These are phyloP conservation scores for Eulemur albifrons DNA, from an alignment of 2,797 vertebrate species.

Conservation along the genomic window DNA sequence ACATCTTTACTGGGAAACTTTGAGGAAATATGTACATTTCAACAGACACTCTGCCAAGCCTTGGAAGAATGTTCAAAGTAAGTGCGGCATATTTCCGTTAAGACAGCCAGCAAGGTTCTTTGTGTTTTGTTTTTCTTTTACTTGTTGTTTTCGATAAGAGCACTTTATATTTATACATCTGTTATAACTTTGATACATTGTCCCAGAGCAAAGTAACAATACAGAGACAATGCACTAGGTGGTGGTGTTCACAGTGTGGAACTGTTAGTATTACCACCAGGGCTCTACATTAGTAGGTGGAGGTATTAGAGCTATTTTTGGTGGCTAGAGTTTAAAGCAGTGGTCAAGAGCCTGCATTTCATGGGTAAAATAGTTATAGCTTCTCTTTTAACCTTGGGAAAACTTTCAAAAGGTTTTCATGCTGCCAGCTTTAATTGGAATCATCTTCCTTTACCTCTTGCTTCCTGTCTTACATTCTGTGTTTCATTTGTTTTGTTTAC, in stretches of 20 bases:
- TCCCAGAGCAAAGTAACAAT: background rate
- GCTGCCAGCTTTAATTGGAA: background rate
- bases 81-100: slow-evolving; percentile 65
- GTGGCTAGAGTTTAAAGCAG: background rate
- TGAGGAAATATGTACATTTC: slow-evolving; percentile 95
- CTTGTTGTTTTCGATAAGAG: background rate
- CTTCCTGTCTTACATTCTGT: slow-evolving; percentile 29
- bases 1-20: slow-evolving; percentile 92
- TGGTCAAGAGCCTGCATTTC: background rate
- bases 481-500: slow-evolving; percentile 12
- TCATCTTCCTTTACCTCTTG: background rate
- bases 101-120: background rate
- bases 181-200: background rate
- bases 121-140: slow-evolving; percentile 16
- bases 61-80: slow-evolving; percentile 97
- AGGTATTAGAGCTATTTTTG: background rate
- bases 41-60: slow-evolving; percentile 92
- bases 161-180: background rate
- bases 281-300: background rate
- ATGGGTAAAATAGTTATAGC: background rate
- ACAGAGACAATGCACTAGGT: background rate
- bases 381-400: background rate
- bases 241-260: background rate
- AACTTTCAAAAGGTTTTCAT: background rate
- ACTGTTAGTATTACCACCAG: background rate